These are phyloP conservation scores for Heliocidaris erythrogramma DNA, from an alignment of 35 echinoderm and acorn worm species.

Conservation along the genomic window DNA sequence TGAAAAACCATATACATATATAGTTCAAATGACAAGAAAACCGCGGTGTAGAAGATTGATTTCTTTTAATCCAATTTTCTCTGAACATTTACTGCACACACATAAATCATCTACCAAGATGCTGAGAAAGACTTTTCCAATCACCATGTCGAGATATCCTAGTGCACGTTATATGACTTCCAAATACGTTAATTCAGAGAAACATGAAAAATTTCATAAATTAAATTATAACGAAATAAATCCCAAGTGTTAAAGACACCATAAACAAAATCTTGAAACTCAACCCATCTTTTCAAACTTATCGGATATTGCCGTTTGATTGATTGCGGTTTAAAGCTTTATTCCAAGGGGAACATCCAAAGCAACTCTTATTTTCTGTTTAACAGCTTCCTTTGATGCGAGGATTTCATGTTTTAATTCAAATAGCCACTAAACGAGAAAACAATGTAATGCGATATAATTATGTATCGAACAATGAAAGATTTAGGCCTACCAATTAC, in stretches of 20 bases:
- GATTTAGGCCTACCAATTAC: no score
- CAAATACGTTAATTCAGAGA: not conserved
- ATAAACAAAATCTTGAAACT: not conserved
- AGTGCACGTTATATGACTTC: no score
- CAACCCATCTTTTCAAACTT: not conserved
- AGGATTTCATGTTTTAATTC: not conserved
- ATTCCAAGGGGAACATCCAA: not conserved
- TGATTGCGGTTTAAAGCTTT: not conserved
- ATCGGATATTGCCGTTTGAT: not conserved
- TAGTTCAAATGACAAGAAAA: not conserved
- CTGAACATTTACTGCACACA: not conserved
- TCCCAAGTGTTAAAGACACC: not conserved
- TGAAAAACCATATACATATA: not conserved
- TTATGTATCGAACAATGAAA: no score
- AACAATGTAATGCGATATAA: not conserved
- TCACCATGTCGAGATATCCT: not conserved
- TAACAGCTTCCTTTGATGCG: not conserved
- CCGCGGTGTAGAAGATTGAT: not conserved
- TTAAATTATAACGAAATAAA: not conserved
- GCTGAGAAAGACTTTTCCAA: not conserved
- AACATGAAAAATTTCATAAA: not conserved
- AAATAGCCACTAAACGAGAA: not conserved
- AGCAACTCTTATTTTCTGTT: no score
- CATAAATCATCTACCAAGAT: not conserved
- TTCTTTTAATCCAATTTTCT: conserved; percentile 11